phyloP scores from a whole-genome alignment of 2,113 vertebrate genomes.

The Pleuronectes platessa region DNA sequence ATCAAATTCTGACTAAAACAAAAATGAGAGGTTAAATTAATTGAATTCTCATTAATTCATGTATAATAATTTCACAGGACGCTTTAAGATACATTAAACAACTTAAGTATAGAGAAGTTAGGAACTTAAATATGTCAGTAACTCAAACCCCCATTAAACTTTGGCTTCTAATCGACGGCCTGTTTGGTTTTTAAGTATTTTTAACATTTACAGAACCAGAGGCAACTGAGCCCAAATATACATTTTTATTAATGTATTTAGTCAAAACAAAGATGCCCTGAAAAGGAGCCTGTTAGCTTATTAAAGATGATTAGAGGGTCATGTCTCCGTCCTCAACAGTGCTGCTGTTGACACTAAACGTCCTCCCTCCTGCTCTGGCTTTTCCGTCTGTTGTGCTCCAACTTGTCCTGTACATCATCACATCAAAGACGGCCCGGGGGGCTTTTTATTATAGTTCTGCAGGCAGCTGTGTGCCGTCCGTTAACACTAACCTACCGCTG shows the following conservation, averaged over 20 bases:
- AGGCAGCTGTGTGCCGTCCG: constrained; percentile 35
- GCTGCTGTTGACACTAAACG: not conserved
- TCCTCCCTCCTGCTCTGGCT: not conserved
- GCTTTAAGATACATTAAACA: not conserved
- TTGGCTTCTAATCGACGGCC: not conserved
- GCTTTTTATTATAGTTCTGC: constrained; percentile 20
- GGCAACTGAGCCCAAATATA: not conserved
- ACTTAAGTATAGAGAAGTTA: too few relatives aligned
- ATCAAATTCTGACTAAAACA: not conserved
- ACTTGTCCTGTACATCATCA: constrained; percentile 5
- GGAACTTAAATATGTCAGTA: too few relatives aligned
- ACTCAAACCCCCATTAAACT: not conserved
- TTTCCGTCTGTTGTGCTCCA: not conserved
- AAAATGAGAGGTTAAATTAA: not conserved
- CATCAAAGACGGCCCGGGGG: constrained; percentile 22
- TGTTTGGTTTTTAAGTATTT: not conserved
- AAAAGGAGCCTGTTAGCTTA: not conserved
- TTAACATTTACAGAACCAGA: not conserved
- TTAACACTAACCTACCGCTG: constrained; percentile 27
- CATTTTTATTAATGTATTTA: not conserved
- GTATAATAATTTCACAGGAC: not conserved
- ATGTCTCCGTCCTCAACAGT: not conserved
- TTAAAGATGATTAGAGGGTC: constrained; percentile 24
- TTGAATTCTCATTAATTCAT: not conserved
- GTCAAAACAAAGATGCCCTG: not conserved